Percentiles rank a stretch among this genome's conserved stretches.
phyloP scores from a whole-genome alignment of 2,113 vertebrate genomes.

The Rhadina sibilatrix region DNA sequence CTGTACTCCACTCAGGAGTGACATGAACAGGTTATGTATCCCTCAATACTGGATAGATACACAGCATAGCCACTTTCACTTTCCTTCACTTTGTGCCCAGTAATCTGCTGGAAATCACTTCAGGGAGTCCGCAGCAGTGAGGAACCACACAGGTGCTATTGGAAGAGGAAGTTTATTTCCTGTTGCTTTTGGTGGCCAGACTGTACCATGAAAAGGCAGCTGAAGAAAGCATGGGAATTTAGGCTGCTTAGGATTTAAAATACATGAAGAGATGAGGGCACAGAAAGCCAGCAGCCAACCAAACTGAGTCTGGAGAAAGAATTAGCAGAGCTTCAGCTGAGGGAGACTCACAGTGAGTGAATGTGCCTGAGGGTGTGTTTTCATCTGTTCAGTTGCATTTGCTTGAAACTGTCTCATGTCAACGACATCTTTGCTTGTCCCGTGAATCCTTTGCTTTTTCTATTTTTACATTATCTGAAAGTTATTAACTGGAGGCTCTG shows the following conservation, averaged over 20 bases:
- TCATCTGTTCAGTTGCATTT: constrained; percentile 44
- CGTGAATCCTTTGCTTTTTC: constrained; percentile 22
- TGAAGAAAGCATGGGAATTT: background rate
- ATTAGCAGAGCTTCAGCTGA: background rate
- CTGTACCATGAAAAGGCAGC: background rate
- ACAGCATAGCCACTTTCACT: background rate
- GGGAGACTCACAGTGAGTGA: background rate
- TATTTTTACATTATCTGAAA: constrained; percentile 7
- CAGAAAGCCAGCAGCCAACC: background rate
- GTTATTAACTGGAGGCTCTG: constrained; percentile 15
- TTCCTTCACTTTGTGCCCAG: background rate
- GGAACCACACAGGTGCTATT: background rate
- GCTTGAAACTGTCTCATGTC: constrained; percentile 21
- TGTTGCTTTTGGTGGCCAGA: background rate
- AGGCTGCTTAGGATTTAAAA: background rate
- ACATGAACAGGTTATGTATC: background rate
- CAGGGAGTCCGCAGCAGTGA: background rate
- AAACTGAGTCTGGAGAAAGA: background rate
- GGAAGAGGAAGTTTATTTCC: background rate
- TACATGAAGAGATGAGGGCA: background rate
- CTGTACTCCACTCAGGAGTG: background rate
- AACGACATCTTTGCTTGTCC: background rate
- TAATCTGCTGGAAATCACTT: background rate
- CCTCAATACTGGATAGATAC: background rate
- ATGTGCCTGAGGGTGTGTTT: background rate